Evolutionary conservation across 2,888 invertebrate genomes (phyloP).

Genomic region (Aromia moschata): DNA sequence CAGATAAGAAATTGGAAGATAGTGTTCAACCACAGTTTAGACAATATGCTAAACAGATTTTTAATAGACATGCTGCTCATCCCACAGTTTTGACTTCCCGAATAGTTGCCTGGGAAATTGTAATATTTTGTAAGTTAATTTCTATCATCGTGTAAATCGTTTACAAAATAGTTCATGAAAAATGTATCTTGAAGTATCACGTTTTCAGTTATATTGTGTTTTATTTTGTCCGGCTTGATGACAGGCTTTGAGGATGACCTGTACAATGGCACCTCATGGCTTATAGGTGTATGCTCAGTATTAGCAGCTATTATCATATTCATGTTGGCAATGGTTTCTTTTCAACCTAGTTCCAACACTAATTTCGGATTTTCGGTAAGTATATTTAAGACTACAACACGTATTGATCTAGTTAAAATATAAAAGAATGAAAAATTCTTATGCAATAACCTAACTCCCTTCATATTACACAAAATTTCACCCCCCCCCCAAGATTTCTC

Average conservation of each 20-base stretch:
- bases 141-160: too few species aligned
- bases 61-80: slow-evolving; percentile 59
- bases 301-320: slow-evolving; percentile 54
- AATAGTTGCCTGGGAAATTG: slow-evolving; percentile 64
- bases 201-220: slow-evolving; percentile 55
- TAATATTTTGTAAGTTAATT: slow-evolving; percentile 65
- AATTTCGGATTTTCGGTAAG: slow-evolving; percentile 71
- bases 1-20: slow-evolving; percentile 58
- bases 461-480: too few species aligned
- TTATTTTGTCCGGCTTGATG: slow-evolving; percentile 57
- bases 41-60: slow-evolving; percentile 60
- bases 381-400: too few species aligned
- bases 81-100: slow-evolving; percentile 64
- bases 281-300: slow-evolving; percentile 55
- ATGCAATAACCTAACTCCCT: too few species aligned
- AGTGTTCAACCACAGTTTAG: slow-evolving; percentile 49
- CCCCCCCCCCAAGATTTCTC: too few species aligned
- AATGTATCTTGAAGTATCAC: too few species aligned
- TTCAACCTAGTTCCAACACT: slow-evolving; percentile 71
- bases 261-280: slow-evolving; percentile 56
- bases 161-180: too few species aligned
- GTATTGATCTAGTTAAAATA: too few species aligned
- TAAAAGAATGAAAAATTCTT: too few species aligned
- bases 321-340: slow-evolving; percentile 66
- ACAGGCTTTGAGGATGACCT: slow-evolving; percentile 56